A percentile compares a stretch with the other conserved stretches of the same genome.
Conservation (phyloP, 1,140 invertebrate species). For the Alviniconcha marisindica region DNA sequence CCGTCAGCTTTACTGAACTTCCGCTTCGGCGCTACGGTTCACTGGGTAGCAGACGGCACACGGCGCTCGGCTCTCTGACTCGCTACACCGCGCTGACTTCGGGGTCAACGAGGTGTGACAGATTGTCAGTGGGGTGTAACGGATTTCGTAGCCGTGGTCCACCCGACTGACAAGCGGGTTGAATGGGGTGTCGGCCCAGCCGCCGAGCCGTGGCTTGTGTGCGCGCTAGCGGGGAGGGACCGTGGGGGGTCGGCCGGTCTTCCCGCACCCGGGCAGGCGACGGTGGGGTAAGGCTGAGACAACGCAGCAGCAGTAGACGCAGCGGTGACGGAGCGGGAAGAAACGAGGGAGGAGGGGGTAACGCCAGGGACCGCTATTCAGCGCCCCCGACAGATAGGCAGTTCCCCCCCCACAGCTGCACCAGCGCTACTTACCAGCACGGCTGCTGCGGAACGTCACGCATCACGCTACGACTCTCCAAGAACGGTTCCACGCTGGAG, state of each 20-base stretch:
- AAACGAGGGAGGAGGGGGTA: background rate
- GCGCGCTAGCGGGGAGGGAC: conserved; percentile 1
- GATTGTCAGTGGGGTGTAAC: background rate
- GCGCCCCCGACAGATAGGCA: conserved; percentile 33
- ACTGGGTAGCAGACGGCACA: background rate
- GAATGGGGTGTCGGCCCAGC: conserved; percentile 33
- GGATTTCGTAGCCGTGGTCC: too few species aligned
- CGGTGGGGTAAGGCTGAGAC: background rate
- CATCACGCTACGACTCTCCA: conserved; percentile 43
- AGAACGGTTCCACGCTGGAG: conserved; percentile 46
- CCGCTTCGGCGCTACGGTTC: conserved; percentile 20
- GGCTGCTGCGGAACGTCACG: conserved; percentile 34
- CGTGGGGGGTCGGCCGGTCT: conserved; percentile 14
- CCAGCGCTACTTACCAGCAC: conserved; percentile 35
- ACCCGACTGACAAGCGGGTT: background rate
- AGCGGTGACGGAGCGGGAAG: background rate
- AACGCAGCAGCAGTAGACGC: conserved; percentile 20
- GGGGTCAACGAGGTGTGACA: background rate
- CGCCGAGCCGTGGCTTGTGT: conserved; percentile 32
- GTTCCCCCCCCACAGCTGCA: conserved; percentile 40
- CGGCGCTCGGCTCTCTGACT: background rate
- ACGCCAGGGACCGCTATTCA: conserved; percentile 31
- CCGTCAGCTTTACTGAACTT: background rate
- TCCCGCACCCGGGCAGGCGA: background rate
- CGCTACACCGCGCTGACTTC: background rate